Percentiles rank a stretch among this genome's conserved stretches.
Conservation (phyloP, 1,140 invertebrate genomes). For the Apis laboriosa region DNA sequence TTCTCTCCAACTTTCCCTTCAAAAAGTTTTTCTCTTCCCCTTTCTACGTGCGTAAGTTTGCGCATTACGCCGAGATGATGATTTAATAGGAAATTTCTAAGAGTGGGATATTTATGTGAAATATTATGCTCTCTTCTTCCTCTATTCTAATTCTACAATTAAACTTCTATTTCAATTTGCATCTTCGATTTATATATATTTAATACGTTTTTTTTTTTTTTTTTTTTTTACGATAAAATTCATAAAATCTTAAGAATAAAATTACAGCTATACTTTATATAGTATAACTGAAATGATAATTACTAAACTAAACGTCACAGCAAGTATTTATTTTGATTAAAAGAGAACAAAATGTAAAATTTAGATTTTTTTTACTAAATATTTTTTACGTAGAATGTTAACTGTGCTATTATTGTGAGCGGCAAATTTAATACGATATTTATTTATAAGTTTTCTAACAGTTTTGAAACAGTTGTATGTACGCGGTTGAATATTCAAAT, state of each 20-base stretch:
- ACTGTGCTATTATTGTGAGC: background rate
- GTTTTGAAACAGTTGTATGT: conserved; percentile 19
- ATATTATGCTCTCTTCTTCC: conserved; percentile 10
- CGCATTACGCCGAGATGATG: conserved; percentile 58
- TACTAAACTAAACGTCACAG: no score
- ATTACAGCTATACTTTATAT: no score
- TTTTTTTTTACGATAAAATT: no score
- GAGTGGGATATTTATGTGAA: conserved; percentile 30
- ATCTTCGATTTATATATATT: no score
- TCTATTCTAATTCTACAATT: conserved; percentile 21
- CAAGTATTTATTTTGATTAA: background rate
- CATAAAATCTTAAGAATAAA: no score
- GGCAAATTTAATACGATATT: conserved; percentile 52
- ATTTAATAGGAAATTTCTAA: conserved; percentile 58
- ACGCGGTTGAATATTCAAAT: conserved; percentile 58
- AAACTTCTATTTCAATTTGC: no score
- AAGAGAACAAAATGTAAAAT: background rate
- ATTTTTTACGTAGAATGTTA: background rate
- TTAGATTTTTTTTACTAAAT: no score
- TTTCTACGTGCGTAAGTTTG: conserved; percentile 56
- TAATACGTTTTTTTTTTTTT: no score
- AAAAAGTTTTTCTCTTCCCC: conserved; percentile 53
- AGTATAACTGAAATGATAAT: no score
- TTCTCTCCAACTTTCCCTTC: conserved; percentile 52
- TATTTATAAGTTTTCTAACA: conserved; percentile 32